These are phyloP conservation scores for Drosophila nasuta DNA, from an alignment of 1,140 invertebrate genomes.

Conservation along the genomic window DNA sequence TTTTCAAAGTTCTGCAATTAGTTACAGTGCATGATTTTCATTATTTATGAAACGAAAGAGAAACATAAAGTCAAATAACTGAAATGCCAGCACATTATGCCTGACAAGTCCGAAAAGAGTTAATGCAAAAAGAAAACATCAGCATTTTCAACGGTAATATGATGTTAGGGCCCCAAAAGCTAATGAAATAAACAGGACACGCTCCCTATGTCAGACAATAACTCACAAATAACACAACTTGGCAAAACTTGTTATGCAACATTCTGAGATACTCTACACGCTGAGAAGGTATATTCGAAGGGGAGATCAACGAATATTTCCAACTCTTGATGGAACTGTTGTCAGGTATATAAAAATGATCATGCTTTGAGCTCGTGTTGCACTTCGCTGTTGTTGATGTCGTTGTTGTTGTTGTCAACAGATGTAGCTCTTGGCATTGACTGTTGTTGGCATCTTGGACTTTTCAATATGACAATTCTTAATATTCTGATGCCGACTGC, in stretches of 20 bases:
- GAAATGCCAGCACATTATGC: slow-evolving; percentile 22
- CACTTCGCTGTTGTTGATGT: slow-evolving; percentile 23
- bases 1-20: slow-evolving; percentile 57
- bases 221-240: slow-evolving; percentile 34
- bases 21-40: slow-evolving; percentile 70
- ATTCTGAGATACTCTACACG: slow-evolving; percentile 10
- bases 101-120: slow-evolving; percentile 9
- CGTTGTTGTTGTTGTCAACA: slow-evolving; percentile 32
- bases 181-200: slow-evolving; percentile 53
- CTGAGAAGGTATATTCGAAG: too few species aligned
- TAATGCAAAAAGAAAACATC: slow-evolving; percentile 8
- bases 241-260: slow-evolving; percentile 49
- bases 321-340: too few species aligned
- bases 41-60: slow-evolving; percentile 8
- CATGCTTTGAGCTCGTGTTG: background rate
- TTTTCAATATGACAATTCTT: slow-evolving; percentile 81
- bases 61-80: slow-evolving; percentile 15
- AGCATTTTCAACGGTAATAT: slow-evolving; percentile 39
- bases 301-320: too few species aligned
- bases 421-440: slow-evolving; percentile 56
- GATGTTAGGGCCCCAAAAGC: slow-evolving; percentile 12
- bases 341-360: too few species aligned
- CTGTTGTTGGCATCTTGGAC: slow-evolving; percentile 65
- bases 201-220: slow-evolving; percentile 50
- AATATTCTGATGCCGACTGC: slow-evolving; percentile 69